These are phyloP conservation scores for Notodromas monacha DNA, from an alignment of 2,888 invertebrate species.

Conservation along the genomic window DNA sequence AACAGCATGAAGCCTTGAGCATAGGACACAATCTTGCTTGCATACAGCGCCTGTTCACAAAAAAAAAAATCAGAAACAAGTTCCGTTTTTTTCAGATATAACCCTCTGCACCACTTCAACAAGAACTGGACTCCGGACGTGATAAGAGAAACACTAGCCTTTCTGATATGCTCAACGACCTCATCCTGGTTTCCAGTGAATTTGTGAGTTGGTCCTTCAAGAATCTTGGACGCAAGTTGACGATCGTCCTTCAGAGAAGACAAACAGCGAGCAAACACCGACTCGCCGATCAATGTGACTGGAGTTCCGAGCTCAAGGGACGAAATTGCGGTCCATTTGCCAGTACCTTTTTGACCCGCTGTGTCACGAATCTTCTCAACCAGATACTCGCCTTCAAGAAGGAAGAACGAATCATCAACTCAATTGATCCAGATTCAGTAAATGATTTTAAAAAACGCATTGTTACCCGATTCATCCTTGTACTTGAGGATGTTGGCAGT, in stretches of 20 bases:
- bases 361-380: conserved; percentile 74
- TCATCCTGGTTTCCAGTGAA: conserved; percentile 30
- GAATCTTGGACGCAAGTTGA: conserved; percentile 36
- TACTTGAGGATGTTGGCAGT: conserved; percentile 72
- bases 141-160: too few species aligned
- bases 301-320: conserved; percentile 85
- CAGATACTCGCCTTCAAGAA: conserved; percentile 26
- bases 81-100: too few species aligned
- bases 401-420: conserved; percentile 1
- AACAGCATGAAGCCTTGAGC: conserved; percentile 92
- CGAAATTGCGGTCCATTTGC: conserved; percentile 94
- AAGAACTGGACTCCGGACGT: too few species aligned
- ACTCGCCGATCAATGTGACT: conserved; percentile 89
- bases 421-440: too few species aligned
- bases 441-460: too few species aligned
- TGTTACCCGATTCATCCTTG: too few species aligned
- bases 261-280: conserved; percentile 81
- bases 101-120: too few species aligned
- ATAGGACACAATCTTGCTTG: conserved; percentile 90
- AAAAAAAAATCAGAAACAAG: not conserved
- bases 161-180: conserved; percentile 47
- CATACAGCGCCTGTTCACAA: conserved; percentile 53
- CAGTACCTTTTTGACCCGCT: conserved; percentile 94
- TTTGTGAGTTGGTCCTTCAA: conserved; percentile 30
- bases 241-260: conserved; percentile 69